Evolutionary conservation across 2,113 vertebrate genomes (phyloP).

Genomic region (Peromyscus maniculatus): DNA sequence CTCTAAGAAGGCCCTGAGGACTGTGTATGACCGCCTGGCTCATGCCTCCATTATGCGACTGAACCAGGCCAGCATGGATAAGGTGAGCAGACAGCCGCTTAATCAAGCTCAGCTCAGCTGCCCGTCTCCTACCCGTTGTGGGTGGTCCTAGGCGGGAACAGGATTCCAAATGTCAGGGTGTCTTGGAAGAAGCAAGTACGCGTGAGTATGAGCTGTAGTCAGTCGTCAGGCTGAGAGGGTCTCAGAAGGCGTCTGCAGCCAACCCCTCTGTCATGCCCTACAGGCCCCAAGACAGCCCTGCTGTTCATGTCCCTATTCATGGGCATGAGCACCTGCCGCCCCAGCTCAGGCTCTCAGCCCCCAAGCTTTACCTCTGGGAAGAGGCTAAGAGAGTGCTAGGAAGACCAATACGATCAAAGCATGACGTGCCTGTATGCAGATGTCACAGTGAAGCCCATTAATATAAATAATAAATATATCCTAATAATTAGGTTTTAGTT

Average conservation of each 20-base stretch:
- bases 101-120: not conserved
- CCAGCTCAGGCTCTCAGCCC: not conserved
- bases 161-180: not conserved
- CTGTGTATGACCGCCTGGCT: constrained; percentile 96
- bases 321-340: not conserved
- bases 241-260: not conserved
- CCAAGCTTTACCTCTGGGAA: not conserved
- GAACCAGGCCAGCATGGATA: constrained; percentile 99
- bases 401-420: not conserved
- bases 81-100: constrained; percentile 87
- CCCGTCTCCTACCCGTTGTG: not conserved
- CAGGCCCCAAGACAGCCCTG: not conserved
- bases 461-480: not conserved
- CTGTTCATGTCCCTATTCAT: not conserved
- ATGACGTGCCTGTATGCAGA: not conserved
- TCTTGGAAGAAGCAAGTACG: not conserved
- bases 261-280: not conserved
- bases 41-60: constrained; percentile 99
- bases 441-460: not conserved
- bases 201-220: not conserved
- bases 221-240: not conserved
- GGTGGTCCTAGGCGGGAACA: not conserved
- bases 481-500: not conserved
- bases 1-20: constrained; percentile 97
- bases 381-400: not conserved